These are phyloP conservation scores for Hydroisotoma schaefferi DNA, from an alignment of 2,888 invertebrate species.

Conservation along the genomic window DNA sequence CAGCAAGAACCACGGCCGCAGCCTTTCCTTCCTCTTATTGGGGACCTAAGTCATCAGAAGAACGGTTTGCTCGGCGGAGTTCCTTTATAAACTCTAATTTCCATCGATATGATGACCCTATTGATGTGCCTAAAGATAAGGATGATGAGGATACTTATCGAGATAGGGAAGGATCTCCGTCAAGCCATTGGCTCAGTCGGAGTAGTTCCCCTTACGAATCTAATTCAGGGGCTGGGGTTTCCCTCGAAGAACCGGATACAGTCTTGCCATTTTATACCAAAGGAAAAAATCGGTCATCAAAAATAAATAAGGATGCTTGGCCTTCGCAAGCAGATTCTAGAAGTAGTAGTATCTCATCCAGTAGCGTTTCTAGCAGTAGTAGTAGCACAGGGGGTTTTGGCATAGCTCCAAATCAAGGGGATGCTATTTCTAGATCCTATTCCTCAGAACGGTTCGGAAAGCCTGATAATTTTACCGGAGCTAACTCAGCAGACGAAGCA, in stretches of 20 bases:
- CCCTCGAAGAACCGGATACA: slow-evolving; percentile 17
- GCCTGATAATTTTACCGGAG: too few relatives aligned
- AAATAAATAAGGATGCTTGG: background rate
- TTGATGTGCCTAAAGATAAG: background rate
- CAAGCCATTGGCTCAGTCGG: background rate
- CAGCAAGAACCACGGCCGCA: slow-evolving; percentile 3
- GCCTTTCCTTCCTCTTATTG: slow-evolving; percentile 10
- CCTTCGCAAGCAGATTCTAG: background rate
- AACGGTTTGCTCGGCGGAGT: too few relatives aligned
- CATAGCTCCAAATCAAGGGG: background rate
- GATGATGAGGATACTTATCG: slow-evolving; percentile 7
- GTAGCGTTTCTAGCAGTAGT: background rate
- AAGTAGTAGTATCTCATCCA: background rate
- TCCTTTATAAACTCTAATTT: too few relatives aligned
- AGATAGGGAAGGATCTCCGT: background rate
- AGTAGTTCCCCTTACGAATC: slow-evolving; percentile 28
- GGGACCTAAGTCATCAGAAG: slow-evolving; percentile 8
- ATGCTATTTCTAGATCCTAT: too few relatives aligned
- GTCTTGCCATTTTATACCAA: slow-evolving; percentile 12
- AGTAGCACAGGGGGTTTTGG: background rate
- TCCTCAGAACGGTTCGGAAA: background rate
- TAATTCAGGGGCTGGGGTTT: background rate
- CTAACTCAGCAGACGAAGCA: background rate
- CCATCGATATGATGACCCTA: too few relatives aligned
- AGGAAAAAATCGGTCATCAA: background rate